Evolutionary conservation across 2,797 vertebrate species (phyloP).

Genomic region (Eptatretus atami): DNA sequence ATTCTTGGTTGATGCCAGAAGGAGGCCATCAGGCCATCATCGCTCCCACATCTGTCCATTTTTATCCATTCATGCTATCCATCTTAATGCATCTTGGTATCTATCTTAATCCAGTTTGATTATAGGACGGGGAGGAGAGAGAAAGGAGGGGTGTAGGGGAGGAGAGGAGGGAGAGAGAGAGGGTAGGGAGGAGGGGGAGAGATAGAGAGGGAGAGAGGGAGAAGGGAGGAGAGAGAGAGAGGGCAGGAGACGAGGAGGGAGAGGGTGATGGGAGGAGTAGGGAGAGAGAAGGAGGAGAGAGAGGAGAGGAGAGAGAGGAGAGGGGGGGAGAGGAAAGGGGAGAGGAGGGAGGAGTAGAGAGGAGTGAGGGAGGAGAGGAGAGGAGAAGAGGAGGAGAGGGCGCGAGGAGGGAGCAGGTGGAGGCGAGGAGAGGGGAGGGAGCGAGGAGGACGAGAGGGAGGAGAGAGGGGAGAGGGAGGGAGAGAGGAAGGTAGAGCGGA

Average conservation of each 20-base stretch:
- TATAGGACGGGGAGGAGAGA: too few species aligned
- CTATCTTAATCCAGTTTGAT: too few species aligned
- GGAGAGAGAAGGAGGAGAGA: background rate
- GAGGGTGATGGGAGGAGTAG: too few species aligned
- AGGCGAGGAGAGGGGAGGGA: background rate
- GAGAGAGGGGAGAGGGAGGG: background rate
- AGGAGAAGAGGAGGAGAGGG: too few species aligned
- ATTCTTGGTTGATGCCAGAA: too few species aligned
- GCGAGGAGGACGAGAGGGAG: background rate
- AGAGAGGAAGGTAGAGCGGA: background rate
- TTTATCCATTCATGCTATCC: too few species aligned
- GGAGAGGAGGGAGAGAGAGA: too few species aligned
- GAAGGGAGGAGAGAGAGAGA: background rate
- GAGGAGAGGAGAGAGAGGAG: background rate
- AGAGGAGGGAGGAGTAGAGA: background rate
- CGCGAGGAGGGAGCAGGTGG: too few species aligned
- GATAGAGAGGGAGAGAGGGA: background rate
- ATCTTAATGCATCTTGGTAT: too few species aligned
- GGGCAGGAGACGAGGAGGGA: background rate
- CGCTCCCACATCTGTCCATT: too few species aligned
- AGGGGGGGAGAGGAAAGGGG: background rate
- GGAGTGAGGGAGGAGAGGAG: background rate
- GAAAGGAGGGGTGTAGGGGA: too few species aligned
- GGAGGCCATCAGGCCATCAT: background rate
- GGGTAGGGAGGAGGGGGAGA: background rate